Evolutionary conservation across 2,113 vertebrate genomes (phyloP).

Genomic region (Cisticola juncidis): DNA sequence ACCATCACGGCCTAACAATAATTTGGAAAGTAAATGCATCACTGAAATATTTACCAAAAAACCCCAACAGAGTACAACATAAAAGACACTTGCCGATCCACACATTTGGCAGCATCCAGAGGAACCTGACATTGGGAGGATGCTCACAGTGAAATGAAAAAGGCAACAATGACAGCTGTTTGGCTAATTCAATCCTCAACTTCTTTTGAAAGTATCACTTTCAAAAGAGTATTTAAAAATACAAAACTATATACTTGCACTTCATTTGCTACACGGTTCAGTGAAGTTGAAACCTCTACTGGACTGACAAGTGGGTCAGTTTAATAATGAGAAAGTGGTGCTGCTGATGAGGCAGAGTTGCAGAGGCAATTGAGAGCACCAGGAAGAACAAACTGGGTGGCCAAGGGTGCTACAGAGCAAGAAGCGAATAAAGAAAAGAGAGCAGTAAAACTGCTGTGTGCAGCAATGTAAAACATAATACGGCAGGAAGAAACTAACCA

Average conservation of each 20-base stretch:
- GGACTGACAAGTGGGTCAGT: too few species aligned
- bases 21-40: not conserved
- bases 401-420: not conserved
- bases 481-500: too few species aligned
- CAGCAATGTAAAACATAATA: not conserved
- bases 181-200: not conserved
- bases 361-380: not conserved
- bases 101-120: not conserved
- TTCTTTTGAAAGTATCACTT: not conserved
- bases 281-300: rapidly evolving
- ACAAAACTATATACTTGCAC: not conserved
- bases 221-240: not conserved
- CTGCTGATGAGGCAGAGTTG: rapidly evolving
- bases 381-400: not conserved
- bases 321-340: not conserved
- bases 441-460: not conserved
- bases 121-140: not conserved
- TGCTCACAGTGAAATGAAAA: not conserved
- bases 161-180: rapidly evolving
- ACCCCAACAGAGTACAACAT: rapidly evolving
- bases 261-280: not conserved
- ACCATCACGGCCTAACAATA: not conserved
- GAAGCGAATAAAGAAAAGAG: rapidly evolving
- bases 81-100: not conserved
- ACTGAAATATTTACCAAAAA: not conserved